Evolutionary conservation across 2,113 vertebrate species (phyloP).

Genomic region (Protobothrops mucrosquamatus): DNA sequence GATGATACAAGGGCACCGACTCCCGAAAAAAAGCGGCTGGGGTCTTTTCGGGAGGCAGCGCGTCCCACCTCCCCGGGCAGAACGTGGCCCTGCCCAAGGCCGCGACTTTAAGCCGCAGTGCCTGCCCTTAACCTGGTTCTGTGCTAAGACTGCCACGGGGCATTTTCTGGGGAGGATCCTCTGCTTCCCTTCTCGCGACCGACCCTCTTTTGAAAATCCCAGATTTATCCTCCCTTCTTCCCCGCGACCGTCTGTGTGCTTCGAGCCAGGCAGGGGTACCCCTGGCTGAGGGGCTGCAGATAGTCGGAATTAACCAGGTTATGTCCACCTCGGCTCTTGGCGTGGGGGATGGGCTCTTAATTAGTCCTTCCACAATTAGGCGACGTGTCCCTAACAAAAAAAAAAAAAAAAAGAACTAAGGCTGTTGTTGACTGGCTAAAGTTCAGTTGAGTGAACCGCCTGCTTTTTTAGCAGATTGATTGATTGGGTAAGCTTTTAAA

Average conservation of each 20-base stretch:
- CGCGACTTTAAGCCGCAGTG: too few relatives aligned
- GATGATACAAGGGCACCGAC: not conserved
- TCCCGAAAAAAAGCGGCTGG: not conserved
- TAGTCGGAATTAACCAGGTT: not conserved
- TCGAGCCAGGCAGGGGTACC: not conserved
- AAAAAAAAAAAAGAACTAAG: not conserved
- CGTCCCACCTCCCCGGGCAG: too few relatives aligned
- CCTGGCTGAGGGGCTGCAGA: not conserved
- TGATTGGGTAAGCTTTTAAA: not conserved
- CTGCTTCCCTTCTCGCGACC: not conserved
- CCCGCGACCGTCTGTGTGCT: not conserved
- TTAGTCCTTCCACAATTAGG: not conserved
- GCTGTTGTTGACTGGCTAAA: not conserved
- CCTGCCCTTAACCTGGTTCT: not conserved
- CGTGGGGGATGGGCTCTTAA: not conserved
- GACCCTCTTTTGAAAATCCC: not conserved
- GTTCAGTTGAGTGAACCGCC: not conserved
- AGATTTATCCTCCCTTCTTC: not conserved
- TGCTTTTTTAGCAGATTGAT: conserved; percentile 1
- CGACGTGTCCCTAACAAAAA: not conserved
- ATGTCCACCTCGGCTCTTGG: not conserved
- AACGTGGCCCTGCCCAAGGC: not conserved
- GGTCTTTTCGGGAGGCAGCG: not conserved
- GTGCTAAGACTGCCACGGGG: not conserved
- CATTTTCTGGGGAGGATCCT: not conserved